Base-by-base conservation (phyloP, 2,888 invertebrate species). In the Drosophila gaucha region DNA sequence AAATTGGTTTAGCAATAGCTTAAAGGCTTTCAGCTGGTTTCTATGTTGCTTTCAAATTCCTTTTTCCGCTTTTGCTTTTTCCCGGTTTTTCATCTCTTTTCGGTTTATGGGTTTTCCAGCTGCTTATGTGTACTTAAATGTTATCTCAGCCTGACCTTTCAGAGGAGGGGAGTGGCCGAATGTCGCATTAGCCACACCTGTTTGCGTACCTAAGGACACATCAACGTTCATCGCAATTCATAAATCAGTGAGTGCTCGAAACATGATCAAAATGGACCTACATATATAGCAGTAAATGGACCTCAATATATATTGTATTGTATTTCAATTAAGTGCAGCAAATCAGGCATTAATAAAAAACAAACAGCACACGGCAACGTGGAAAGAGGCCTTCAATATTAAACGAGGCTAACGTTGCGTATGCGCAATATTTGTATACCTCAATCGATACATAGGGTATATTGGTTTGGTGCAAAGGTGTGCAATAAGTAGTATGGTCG, bases 381-480 rank as follows among this genome's bases (percentile, higher is more conserved):
- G 28, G 28, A 2, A 28, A 8, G 0, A 18, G 43, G 18, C 6
- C 43, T 28, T 28, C 43, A 28, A 16, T 18, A 12, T 44, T 18
- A 28, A 26, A 18, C 28, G 26, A 16, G 30, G 46, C 31, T 2
- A 54, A 57, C 54, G 39, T n/a, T 35, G 43, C 75, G 71, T 75
- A 75, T 75, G 43, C 36, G 76, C 49, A 49, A 24, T 59, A 14
- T 24, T 73, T 26, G 14, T 52, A 18, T 28, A 28, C n/a, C n/a
- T n/a, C n/a, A n/a, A n/a, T n/a, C n/a, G 16, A 50, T 41, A 6
- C 41, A 14, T n/a, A 3, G 6, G 22, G 22, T n/a, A 39, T 9
- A 28, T 28, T 28, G 10, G 1, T 5, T n/a, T 10, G 28, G 22
- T 22, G 22, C 3, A 22, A 22, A 22, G 5, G 5, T 2, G 2